Percentiles rank a stretch among this genome's conserved stretches.
Conservation (phyloP, 2,888 invertebrate species). For the Drosophila merina region DNA sequence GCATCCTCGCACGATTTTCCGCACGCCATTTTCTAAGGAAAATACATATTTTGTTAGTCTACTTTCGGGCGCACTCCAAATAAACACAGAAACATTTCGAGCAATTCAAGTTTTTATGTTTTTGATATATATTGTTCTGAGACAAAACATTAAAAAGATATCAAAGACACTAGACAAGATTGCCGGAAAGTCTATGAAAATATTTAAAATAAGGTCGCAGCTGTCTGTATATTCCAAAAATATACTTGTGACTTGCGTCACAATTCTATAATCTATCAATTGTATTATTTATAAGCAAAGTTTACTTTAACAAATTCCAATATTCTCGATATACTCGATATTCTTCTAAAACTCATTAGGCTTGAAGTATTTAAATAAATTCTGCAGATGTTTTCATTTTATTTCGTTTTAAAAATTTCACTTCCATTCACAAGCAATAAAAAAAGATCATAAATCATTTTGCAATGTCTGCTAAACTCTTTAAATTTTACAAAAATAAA, state of each 20-base stretch:
- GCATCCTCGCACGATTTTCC: slow-evolving; percentile 73
- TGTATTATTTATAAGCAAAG: neutral
- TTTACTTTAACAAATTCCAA: neutral
- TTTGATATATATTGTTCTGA: neutral
- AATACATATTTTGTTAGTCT: slow-evolving; percentile 46
- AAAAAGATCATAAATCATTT: slow-evolving; percentile 25
- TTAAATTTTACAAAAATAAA: neutral
- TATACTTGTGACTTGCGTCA: slow-evolving; percentile 21
- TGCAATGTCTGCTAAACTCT: neutral
- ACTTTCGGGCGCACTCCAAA: slow-evolving; percentile 51
- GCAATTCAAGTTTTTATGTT: slow-evolving; percentile 2
- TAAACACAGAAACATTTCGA: neutral
- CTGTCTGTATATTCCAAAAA: slow-evolving; percentile 11
- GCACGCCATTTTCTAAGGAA: slow-evolving; percentile 68
- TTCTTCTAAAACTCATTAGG: neutral
- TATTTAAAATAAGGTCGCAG: slow-evolving; percentile 29
- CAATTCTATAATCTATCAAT: neutral
- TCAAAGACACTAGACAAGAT: slow-evolving; percentile 4
- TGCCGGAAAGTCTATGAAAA: slow-evolving; percentile 5
- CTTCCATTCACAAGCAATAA: slow-evolving; percentile 2
- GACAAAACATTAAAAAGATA: neutral
- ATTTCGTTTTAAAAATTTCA: neutral
- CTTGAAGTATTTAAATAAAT: neutral
- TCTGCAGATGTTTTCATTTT: neutral
- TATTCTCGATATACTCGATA: no score